Base-by-base conservation (phyloP, 2,888 invertebrate genomes). In the Acleris emargana region DNA sequence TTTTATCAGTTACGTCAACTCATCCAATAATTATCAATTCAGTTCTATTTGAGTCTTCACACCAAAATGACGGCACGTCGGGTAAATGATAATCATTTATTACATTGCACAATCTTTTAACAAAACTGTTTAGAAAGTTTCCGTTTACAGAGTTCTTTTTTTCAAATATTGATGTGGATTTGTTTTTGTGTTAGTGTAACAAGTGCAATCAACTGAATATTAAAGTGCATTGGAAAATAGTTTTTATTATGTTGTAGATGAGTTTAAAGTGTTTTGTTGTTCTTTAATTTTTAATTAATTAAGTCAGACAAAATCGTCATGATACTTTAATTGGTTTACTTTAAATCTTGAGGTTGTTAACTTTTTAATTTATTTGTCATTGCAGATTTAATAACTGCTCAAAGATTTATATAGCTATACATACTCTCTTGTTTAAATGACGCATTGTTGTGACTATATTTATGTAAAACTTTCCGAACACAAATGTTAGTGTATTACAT, bases 51-150 rank as follows among this genome's bases (percentile, higher is more conserved):
- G 74, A 82, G 82, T 81, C 83, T 82, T 81, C 79, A 76, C 78
- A 75, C 79, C 86, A 90, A 83, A 82, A 92, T 91, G 91, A 80
- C 86, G 79, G 75, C 79, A 71, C 87, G 85, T 76, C 86, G 91
- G 91, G 91, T 92, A 91, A 89, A 71, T 73, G 70, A 67, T 72
- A 72, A 76, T 73, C 71, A 74, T 72, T 71, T 69, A 72, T 69
- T 69, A 67, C 38, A 50, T 55, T 70, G 45, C 38, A 68, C 69
- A 70, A 69, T 64, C 63, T 70, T 72, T 69, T 64, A 66, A 57
- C 70, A 13, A 22, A 45, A 38, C 1, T 20, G 55, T 50, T 55
- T 52, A 59, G 66, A 62, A 57, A 50, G 47, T 53, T 58, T 60
- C 38, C 61, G 57, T 58, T 49, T 52, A 63, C 67, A 64, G 66